Evolutionary conservation across 35 echinoderm and acorn worm genomes (phyloP), one percentile per base, ranked within the genome.

Genomic region (Patiria miniata): DNA sequence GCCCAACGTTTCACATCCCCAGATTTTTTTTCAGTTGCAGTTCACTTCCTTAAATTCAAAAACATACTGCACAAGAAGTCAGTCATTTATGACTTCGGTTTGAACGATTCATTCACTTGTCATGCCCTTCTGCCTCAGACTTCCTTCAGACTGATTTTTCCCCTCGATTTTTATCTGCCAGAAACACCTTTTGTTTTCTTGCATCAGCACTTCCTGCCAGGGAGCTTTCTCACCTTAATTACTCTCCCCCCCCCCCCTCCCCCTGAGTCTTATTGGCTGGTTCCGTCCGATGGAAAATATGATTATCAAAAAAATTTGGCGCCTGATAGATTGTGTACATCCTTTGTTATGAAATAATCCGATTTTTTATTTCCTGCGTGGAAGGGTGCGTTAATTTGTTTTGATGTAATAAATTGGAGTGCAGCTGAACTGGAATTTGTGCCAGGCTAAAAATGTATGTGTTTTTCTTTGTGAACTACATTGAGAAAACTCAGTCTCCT

Each of bases 151-250:
- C 42, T 47, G 4, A 6, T 47, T 47, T 47, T 47, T 47, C 12
- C 42, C 42, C 42, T 12, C 12, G 42, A 47, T 47, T 73, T 73
- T 73, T 73, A 73, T 73, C 65, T 73, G 65, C 65, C 26, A 73
- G 65, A 73, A 73, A 73, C 65, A 73, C 65, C 65, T 73, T 73
- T 73, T 73, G 65, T 73, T 73, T 73, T 73, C 65, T 73, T 73
- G 65, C 65, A 1, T 73, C 65, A 26, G 4, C 21, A 23, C 34
- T 73, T 73, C 65, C 65, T 73, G 65, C 34, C 29, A 73, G 19
- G 42, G 18, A 18, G 26, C 2, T 73, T 73, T 73, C 30, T 23
- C 65, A 47, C 42, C 42, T 47, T 47, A 47, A 47, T 47, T 47
- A 47, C 65, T 9, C 58, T 19, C 28, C 9, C 65, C 19, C 19